phyloP scores from a whole-genome alignment of 2,797 vertebrate species.

The Mus caroli region DNA sequence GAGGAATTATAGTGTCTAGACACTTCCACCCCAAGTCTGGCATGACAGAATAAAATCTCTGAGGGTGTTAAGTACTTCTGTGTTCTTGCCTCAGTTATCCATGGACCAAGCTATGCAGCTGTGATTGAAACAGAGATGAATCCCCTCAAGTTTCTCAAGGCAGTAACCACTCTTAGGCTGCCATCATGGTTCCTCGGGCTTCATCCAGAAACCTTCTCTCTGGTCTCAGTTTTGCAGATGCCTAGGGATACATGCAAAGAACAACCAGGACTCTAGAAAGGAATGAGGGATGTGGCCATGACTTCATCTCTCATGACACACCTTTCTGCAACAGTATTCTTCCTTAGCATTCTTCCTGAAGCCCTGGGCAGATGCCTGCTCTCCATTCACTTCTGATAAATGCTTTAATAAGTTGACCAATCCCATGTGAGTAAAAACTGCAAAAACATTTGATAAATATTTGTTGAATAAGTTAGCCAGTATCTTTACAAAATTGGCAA shows the following conservation, averaged over 20 bases:
- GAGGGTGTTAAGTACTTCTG: not conserved
- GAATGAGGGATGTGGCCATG: not conserved
- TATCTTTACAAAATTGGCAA: conserved; percentile 29
- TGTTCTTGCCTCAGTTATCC: not conserved
- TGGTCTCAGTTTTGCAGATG: not conserved
- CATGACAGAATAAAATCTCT: not conserved
- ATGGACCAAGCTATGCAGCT: rapidly evolving
- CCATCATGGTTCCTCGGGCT: not conserved
- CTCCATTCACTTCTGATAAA: not conserved
- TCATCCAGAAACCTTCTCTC: not conserved
- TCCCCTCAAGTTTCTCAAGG: not conserved
- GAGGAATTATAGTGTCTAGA: not conserved
- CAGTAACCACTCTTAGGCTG: not conserved
- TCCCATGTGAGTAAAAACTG: conserved; percentile 51
- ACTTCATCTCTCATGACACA: not conserved
- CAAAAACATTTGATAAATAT: conserved; percentile 10
- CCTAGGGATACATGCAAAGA: not conserved
- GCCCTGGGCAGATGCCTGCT: not conserved
- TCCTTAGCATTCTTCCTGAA: not conserved
- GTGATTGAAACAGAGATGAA: not conserved
- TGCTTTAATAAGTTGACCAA: not conserved
- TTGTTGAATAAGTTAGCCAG: conserved; percentile 24
- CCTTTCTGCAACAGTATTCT: not conserved
- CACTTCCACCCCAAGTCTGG: not conserved
- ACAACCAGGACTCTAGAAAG: not conserved